Base-by-base conservation (phyloP, 2,797 vertebrate species). In the Protosalanx chinensis region DNA sequence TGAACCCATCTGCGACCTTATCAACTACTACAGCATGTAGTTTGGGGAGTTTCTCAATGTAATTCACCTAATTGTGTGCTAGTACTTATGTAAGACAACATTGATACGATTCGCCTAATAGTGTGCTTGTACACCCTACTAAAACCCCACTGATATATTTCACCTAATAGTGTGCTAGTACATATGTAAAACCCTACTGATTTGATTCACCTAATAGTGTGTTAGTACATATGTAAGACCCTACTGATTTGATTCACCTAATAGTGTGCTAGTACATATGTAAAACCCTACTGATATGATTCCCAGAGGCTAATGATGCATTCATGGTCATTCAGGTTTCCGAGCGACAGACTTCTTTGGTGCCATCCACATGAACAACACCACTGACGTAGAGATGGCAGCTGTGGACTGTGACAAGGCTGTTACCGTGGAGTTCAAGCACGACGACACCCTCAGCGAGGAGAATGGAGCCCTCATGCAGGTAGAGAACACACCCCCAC, bases 291-390 rank as follows among this genome's bases (percentile, higher is more conserved):
- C n/a, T 57, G 16, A 18, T 20, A 6, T 60, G 58, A 23, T 20
- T 37, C 16, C 32, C 33, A 64, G 33, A 64, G 1, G 8, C n/a
- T 64, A 8, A 37, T 5, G 6, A 16, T 15, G 51, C 8, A 8
- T 51, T 13, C 15, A 13, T 32, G 1, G 57, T 4, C 60, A 18
- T 73, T 0, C 65, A 98, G 97, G 98, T 57, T 98, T 99, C 85
- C 92, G 97, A 80, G 94, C 97, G 67, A 98, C 97, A 0, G 97
- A 98, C 71, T 98, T 99, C 90, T 95, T 96, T 1, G 97, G 97
- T 8, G 94, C 93, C 2, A 67, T 98, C 69, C 91, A 94, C 71
- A 98, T 99, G 97, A 98, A 94, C 89, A 99, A 97, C 86, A 98
- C 97, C 60, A 98, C 97, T 0, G 97, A 99, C 3, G 85, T 98